phyloP scores from a whole-genome alignment of 2,797 vertebrate genomes.

The Erethizon dorsatum region DNA sequence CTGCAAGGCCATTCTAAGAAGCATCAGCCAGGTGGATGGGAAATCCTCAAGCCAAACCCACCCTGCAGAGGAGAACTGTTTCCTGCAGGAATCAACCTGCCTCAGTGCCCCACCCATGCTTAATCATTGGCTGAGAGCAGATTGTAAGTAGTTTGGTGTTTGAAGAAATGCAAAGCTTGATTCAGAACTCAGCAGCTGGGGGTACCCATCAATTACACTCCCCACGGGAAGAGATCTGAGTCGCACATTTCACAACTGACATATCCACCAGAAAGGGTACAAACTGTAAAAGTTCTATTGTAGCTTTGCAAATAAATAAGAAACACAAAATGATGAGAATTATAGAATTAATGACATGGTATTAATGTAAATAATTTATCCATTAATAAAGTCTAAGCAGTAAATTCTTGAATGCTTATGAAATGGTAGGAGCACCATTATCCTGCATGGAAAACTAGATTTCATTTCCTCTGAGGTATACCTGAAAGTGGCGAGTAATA shows the following conservation, averaged over 20 bases:
- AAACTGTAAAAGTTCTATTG: background rate
- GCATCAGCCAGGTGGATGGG: background rate
- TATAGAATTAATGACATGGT: background rate
- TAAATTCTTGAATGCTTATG: conserved; percentile 35
- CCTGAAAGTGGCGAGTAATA: background rate
- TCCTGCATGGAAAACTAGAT: background rate
- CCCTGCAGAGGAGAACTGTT: background rate
- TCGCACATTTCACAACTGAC: background rate
- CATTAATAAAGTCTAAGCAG: background rate
- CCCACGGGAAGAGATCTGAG: background rate
- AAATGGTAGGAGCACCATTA: background rate
- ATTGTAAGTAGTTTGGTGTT: background rate
- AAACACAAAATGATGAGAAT: background rate
- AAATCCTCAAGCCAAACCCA: background rate
- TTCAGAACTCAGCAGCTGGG: background rate
- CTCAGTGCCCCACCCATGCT: background rate
- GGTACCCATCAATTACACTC: background rate
- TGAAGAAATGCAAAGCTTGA: background rate
- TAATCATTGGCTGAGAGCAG: background rate
- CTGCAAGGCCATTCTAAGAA: background rate
- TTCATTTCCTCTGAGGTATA: background rate
- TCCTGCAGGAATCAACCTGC: background rate
- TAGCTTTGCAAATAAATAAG: background rate
- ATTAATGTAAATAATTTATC: background rate
- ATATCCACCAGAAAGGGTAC: background rate